A percentile compares a stretch with the other conserved stretches of the same genome.
Conservation (phyloP, 2,113 vertebrate species). For the Onychostruthus taczanowskii region DNA sequence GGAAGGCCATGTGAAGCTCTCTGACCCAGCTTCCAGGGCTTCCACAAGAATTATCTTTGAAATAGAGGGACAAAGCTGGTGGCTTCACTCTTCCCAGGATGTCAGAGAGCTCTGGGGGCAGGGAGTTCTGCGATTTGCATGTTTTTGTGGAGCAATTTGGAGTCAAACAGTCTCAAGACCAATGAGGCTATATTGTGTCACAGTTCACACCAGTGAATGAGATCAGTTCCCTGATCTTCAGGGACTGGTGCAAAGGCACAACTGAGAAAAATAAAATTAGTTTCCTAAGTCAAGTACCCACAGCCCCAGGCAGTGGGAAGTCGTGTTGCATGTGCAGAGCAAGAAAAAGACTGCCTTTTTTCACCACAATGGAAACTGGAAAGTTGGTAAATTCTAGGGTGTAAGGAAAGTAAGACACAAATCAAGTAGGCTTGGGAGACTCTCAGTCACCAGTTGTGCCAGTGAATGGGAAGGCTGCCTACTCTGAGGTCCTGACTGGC, state of each 20-base stretch:
- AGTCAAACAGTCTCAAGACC: background rate
- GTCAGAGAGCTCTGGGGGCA: background rate
- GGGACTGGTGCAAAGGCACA: background rate
- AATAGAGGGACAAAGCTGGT: background rate
- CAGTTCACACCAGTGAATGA: background rate
- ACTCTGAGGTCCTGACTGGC: background rate
- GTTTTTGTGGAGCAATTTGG: background rate
- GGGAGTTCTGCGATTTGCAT: background rate
- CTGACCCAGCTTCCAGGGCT: background rate
- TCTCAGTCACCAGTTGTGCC: background rate
- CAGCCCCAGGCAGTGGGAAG: background rate
- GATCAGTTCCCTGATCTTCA: background rate
- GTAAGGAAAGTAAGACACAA: background rate
- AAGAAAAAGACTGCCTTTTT: background rate
- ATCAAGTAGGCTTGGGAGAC: background rate
- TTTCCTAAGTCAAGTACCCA: background rate
- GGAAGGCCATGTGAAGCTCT: background rate
- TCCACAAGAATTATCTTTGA: background rate
- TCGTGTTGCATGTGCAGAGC: fast-evolving
- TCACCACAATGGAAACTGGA: background rate
- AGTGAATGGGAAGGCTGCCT: background rate
- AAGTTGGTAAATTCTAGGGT: background rate
- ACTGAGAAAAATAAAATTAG: background rate
- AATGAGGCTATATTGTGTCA: background rate
- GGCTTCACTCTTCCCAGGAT: background rate